Percentiles rank a stretch among this genome's conserved stretches.
phyloP scores from a whole-genome alignment of 2,797 vertebrate species.

The Sus cebifrons region DNA sequence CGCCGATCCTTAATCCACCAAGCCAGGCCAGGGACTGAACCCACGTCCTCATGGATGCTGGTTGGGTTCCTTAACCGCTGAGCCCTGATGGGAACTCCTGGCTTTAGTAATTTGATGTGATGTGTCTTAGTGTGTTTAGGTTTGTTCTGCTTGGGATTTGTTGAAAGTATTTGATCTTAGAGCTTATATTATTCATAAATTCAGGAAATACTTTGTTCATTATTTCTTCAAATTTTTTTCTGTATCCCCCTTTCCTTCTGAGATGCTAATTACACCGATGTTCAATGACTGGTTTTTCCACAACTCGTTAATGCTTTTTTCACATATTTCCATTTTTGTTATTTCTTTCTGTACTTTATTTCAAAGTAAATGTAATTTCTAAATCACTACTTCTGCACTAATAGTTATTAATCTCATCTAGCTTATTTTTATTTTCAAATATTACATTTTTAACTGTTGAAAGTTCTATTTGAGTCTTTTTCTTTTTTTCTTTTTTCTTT shows the following conservation, averaged over 20 bases:
- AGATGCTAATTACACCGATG: not conserved
- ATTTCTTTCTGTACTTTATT: not conserved
- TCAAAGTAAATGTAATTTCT: not conserved
- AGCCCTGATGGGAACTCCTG: too few relatives aligned
- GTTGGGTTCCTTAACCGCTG: too few relatives aligned
- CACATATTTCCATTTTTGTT: not conserved
- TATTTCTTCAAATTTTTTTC: slow-evolving; percentile 18
- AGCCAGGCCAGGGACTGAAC: too few relatives aligned
- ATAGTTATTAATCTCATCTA: not conserved
- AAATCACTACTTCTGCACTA: not conserved
- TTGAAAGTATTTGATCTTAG: not conserved
- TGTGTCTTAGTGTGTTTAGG: not conserved
- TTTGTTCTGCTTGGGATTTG: not conserved
- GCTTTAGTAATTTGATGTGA: slow-evolving; percentile 1
- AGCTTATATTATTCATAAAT: not conserved
- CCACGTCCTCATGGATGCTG: too few relatives aligned
- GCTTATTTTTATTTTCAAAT: not conserved
- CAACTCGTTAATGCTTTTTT: not conserved
- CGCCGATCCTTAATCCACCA: too few relatives aligned
- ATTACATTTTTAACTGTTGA: slow-evolving; percentile 9
- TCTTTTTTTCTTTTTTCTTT: not conserved
- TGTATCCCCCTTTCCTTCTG: not conserved
- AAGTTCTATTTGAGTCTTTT: not conserved
- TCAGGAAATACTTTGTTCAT: not conserved
- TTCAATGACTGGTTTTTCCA: not conserved